phyloP scores from a whole-genome alignment of 2,888 invertebrate genomes.

The Parthenolecanium corni region DNA sequence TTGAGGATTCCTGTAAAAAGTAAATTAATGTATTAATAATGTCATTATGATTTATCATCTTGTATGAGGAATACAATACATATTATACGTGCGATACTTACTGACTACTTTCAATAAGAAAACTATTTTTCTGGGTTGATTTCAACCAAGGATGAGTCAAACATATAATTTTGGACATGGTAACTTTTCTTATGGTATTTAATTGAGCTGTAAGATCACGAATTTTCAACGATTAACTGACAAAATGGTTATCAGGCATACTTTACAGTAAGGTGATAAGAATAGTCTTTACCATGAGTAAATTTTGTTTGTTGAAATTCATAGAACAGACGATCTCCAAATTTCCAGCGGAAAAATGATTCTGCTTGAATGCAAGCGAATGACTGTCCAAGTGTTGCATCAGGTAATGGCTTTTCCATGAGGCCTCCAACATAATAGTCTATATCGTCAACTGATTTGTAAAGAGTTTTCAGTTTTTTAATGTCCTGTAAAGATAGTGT shows the following conservation, averaged over 20 bases:
- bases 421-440: slow-evolving; percentile 75
- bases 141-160: background rate
- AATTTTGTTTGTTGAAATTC: slow-evolving; percentile 42
- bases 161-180: background rate
- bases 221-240: background rate
- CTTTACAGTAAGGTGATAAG: no score
- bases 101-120: background rate
- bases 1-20: background rate
- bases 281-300: background rate
- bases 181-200: background rate
- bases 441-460: slow-evolving; percentile 63
- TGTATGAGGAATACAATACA: no score
- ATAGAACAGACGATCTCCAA: slow-evolving; percentile 75
- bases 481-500: background rate
- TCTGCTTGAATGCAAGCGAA: slow-evolving; percentile 74
- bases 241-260: no score
- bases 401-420: slow-evolving; percentile 60
- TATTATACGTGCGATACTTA: background rate
- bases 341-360: slow-evolving; percentile 72
- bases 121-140: background rate
- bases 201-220: background rate
- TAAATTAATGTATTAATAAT: no score
- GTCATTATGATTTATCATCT: no score
- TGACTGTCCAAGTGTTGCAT: slow-evolving; percentile 69
- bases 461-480: slow-evolving; percentile 39